These are phyloP conservation scores for Pseudolaguvia tuberculata DNA, from an alignment of 2,113 vertebrate species.

Conservation along the genomic window DNA sequence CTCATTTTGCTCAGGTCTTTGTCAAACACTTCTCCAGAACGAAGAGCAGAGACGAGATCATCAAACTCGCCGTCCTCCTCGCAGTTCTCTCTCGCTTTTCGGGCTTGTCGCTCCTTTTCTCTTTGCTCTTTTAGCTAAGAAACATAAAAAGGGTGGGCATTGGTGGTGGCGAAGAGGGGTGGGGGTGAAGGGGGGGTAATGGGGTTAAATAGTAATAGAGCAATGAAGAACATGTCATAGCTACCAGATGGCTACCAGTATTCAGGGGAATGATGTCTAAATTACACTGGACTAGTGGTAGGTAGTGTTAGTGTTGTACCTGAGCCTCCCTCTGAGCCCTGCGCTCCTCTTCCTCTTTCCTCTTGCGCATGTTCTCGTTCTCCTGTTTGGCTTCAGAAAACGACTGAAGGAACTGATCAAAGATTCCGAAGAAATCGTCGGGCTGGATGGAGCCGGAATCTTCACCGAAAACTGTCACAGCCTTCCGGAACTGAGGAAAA, in stretches of 20 bases:
- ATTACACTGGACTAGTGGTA: too few species aligned
- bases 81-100: constrained; percentile 65
- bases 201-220: too few species aligned
- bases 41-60: constrained; percentile 79
- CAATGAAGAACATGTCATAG: too few species aligned
- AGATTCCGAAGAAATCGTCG: constrained; percentile 83
- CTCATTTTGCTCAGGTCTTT: constrained; percentile 85
- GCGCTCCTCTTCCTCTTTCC: constrained; percentile 81
- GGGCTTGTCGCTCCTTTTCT: constrained; percentile 75
- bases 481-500: constrained; percentile 70
- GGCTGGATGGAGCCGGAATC: constrained; percentile 75
- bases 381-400: constrained; percentile 81
- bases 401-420: constrained; percentile 81
- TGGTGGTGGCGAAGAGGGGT: too few species aligned
- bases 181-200: too few species aligned
- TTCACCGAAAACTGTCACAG: constrained; percentile 79
- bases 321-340: constrained; percentile 78
- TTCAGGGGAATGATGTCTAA: not conserved
- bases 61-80: constrained; percentile 82
- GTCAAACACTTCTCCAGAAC: constrained; percentile 83
- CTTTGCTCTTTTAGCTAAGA: constrained; percentile 81
- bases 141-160: not conserved
- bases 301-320: constrained; percentile 58
- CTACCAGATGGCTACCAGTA: too few species aligned
- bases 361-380: constrained; percentile 76